phyloP scores from a whole-genome alignment of 2,888 invertebrate species.

The Philereme transversata region DNA sequence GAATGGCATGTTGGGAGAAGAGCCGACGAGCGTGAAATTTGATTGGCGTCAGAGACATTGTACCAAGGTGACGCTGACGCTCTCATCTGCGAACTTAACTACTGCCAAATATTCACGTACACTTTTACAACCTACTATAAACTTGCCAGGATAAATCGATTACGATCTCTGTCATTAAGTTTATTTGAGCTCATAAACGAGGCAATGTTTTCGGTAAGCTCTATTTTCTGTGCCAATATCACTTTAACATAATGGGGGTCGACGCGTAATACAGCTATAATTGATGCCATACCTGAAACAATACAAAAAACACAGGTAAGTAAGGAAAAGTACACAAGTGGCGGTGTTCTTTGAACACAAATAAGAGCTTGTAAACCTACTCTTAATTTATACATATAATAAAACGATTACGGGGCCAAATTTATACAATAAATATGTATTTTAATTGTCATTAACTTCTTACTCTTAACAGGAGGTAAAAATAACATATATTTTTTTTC shows the following conservation, averaged over 20 bases:
- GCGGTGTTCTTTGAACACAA: no score
- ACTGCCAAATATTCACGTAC: conserved; percentile 31
- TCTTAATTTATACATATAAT: no score
- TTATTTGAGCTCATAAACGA: conserved; percentile 31
- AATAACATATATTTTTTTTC: no score
- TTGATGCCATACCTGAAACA: conserved; percentile 32
- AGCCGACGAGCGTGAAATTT: conserved; percentile 66
- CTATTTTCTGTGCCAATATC: conserved; percentile 22
- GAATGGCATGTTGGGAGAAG: conserved; percentile 57
- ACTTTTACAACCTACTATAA: conserved; percentile 35
- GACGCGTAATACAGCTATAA: conserved; percentile 19
- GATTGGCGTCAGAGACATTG: conserved; percentile 58
- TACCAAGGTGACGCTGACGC: conserved; percentile 35
- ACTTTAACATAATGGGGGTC: conserved; percentile 23
- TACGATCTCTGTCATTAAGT: conserved; percentile 37
- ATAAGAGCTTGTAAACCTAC: no score
- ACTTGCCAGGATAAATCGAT: conserved; percentile 35
- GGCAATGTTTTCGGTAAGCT: conserved; percentile 26
- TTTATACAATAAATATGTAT: no score
- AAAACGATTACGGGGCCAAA: no score
- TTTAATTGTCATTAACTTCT: no score
- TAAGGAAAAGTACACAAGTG: background rate
- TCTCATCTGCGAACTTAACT: conserved; percentile 35
- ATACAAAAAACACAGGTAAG: background rate
- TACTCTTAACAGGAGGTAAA: no score